Percentiles rank a stretch among this genome's conserved stretches.
Conservation (phyloP, 23 tunicate genomes). For the Trididemnum miniatum region DNA sequence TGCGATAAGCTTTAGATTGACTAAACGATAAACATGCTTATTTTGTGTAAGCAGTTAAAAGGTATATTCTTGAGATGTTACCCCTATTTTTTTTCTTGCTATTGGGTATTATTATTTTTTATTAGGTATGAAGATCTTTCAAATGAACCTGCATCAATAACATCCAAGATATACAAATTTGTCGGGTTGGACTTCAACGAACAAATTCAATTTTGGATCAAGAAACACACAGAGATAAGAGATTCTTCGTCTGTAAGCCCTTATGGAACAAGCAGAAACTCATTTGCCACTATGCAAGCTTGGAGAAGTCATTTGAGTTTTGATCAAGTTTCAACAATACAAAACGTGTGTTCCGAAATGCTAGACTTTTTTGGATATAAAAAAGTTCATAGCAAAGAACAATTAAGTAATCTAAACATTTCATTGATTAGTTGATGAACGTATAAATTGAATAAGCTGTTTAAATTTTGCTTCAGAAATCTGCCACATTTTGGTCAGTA, state of each 20-base stretch:
- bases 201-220: constrained; percentile 47
- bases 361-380: constrained; percentile 58
- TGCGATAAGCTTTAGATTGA: too few species aligned
- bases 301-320: constrained; percentile 69
- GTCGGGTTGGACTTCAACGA: constrained; percentile 45
- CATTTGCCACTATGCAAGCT: constrained; percentile 67
- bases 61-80: too few species aligned
- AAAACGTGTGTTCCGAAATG: constrained; percentile 41
- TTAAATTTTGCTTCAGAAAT: too few species aligned
- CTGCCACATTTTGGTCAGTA: too few species aligned
- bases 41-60: too few species aligned
- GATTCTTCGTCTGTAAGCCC: constrained; percentile 49
- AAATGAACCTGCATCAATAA: constrained; percentile 34
- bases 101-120: too few species aligned
- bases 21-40: too few species aligned
- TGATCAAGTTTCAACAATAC: constrained; percentile 23
- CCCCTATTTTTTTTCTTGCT: too few species aligned
- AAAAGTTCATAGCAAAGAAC: constrained; percentile 23
- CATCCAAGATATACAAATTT: constrained; percentile 64
- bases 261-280: constrained; percentile 64
- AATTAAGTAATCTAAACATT: constrained; percentile 24
- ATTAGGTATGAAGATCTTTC: constrained; percentile 85
- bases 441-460: too few species aligned
- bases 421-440: background rate
- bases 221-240: constrained; percentile 41